Base-by-base conservation (phyloP, 2,113 vertebrate species). In the Rattus norvegicus region DNA sequence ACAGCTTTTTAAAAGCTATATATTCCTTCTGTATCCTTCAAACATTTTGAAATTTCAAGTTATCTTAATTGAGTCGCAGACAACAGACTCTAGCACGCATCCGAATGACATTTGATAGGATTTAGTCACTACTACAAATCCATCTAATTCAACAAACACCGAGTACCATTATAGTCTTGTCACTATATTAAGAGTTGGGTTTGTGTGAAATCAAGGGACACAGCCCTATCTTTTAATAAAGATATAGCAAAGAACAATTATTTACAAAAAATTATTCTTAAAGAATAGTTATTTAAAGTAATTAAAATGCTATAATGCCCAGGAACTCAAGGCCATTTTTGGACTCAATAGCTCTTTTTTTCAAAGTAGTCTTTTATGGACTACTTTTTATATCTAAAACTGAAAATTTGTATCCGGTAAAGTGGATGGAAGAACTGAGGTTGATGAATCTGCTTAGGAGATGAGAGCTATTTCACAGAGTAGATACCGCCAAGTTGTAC, bases 11-110 rank as follows among this genome's bases (percentile, higher is more conserved):
- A 83, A 72, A 5, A 11, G 9, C 7, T 94, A 1, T 47, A 12
- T 69, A 43, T 65, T 30, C 33, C 33, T 72, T 43, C 39, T 88
- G 8, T 77, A 12, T 14, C 19, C 95, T 49, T 61, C 73, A 93
- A 87, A 72, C 61, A 20, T 80, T 92, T 76, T 84, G 52, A 88
- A 72, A 91, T 79, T 96, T 93, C 73, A 93, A 36, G 43, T 87
- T 94, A 52, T 49, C 69, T 30, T 70, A 83, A 30, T 88, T 47
- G 16, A 92, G 85, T 1, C 26, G 59, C 28, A 87, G 36, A 28
- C 13, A 79, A 85, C 47, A 87, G 14, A 94, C 28, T 87, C 33
- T 69, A 69, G 28, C 36, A 77, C 39, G 7, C 14, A 67, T 11
- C 47, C 87, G 54, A 93, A 56, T 61, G 30, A 20, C 26, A 54